Base-by-base conservation (phyloP, 2,888 invertebrate genomes). In the Bimastos eiseni region DNA sequence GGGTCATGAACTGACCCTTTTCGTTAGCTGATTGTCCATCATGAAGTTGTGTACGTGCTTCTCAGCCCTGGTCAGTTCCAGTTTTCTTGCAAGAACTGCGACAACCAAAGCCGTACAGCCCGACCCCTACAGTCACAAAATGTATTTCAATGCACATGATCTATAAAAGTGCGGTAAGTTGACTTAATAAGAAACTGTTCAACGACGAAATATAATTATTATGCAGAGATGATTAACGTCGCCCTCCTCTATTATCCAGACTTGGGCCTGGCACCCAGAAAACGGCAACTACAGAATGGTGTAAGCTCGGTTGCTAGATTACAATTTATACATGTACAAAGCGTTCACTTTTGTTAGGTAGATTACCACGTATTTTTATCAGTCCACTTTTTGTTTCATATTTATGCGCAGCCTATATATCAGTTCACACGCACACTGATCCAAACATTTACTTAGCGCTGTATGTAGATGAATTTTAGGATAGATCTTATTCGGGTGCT, bases 1-100 rank as follows among this genome's bases (percentile, higher is more conserved):
- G 41, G n/a, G 15, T 3, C 8, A 17, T 44, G 17, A 33, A 41
- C 92, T 89, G 86, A 92, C 92, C 86, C 93, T 92, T 91, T 95
- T 94, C 83, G 93, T 94, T 34, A 95, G 92, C 91, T 94, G 94
- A 30, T 94, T 94, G 91, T 94, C 94, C 84, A 94, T 94, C 44
- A 95, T 95, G 92, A 95, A 95, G 91, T 95, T 94, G 91, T 95
- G 94, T 15, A 95, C 95, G 91, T 94, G 95, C 92, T 94, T 95
- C 92, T 95, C 95, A 15, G 94, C 93, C 89, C 95, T 92, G 8
- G 94, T 94, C 38, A 95, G 93, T 92, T 95, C 95, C 36, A 95
- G 91, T 91, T 95, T 94, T 88, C 94, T 91, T 11, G 94, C 94
- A 24, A 95, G 92, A 13, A 95, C 95, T 17, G 95, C 95, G 0